A percentile compares a stretch with the other conserved stretches of the same genome.
phyloP scores from a whole-genome alignment of 2,113 vertebrate genomes.

The Solea senegalensis region DNA sequence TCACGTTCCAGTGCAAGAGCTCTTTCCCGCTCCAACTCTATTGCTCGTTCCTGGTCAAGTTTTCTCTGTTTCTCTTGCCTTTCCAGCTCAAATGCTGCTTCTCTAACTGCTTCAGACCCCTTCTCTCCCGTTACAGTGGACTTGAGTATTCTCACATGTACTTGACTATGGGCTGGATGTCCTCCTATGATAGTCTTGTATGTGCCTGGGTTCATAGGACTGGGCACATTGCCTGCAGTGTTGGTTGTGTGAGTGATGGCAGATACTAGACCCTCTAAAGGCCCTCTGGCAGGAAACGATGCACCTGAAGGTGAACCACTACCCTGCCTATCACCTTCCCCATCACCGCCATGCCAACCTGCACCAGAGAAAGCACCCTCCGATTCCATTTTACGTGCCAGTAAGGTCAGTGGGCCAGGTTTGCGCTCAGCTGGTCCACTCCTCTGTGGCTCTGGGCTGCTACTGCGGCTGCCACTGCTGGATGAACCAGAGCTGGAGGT shows the following conservation, averaged over 20 bases:
- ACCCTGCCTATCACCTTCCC: constrained; percentile 67
- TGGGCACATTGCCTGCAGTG: constrained; percentile 55
- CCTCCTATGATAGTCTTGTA: constrained; percentile 58
- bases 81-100: constrained; percentile 57
- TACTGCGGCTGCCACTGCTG: constrained; percentile 81
- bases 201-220: constrained; percentile 63
- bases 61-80: constrained; percentile 61
- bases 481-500: constrained; percentile 81
- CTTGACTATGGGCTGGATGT: constrained; percentile 60
- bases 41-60: constrained; percentile 46
- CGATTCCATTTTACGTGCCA: constrained; percentile 82
- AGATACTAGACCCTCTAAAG: constrained; percentile 62
- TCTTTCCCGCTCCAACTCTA: constrained; percentile 57
- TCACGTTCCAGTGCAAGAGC: constrained; percentile 52
- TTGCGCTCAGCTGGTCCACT: constrained; percentile 73
- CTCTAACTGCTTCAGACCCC: constrained; percentile 54
- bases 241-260: constrained; percentile 74
- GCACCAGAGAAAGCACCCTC: constrained; percentile 79
- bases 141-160: constrained; percentile 71
- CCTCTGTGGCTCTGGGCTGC: constrained; percentile 81
- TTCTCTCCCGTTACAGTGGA: constrained; percentile 55
- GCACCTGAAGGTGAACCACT: constrained; percentile 39
- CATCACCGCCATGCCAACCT: constrained; percentile 61
- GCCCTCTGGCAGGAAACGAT: constrained; percentile 56
- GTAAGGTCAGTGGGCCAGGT: constrained; percentile 79